A percentile compares a stretch with the other conserved stretches of the same genome.
These are phyloP conservation scores for Mnemiopsis leidyi DNA, from an alignment of 37 sponge, comb jelly and placozoan genomes.

Conservation along the genomic window DNA sequence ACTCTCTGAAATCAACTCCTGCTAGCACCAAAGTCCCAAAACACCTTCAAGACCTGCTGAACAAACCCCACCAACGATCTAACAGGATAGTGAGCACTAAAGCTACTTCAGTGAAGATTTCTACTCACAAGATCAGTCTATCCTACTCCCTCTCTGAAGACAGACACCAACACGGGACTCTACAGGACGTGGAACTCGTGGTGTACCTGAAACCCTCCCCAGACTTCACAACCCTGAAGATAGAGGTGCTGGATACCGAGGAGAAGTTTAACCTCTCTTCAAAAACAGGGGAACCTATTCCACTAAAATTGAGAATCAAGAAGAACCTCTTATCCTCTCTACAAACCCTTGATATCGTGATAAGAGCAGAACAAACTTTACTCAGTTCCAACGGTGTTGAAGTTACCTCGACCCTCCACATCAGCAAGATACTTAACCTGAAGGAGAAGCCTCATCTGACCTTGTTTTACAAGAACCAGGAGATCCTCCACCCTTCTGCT, in stretches of 20 bases:
- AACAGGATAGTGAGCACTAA: background rate
- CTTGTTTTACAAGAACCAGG: background rate
- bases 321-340: background rate
- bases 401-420: background rate
- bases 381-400: conserved; percentile 20
- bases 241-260: background rate
- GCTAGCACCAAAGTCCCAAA: background rate
- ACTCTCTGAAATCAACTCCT: background rate
- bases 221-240: background rate
- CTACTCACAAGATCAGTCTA: background rate
- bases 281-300: background rate
- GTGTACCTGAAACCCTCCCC: background rate
- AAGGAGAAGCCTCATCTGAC: background rate
- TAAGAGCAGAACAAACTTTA: background rate
- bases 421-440: background rate
- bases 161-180: background rate
- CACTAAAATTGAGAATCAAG: background rate
- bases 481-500: conserved; percentile 19
- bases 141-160: background rate
- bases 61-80: background rate
- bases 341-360: background rate
- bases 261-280: background rate
- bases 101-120: background rate
- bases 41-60: background rate
- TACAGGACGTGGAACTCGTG: background rate